Evolutionary conservation across 2,888 invertebrate genomes (phyloP).

Genomic region (Yponomeuta plumbellus): DNA sequence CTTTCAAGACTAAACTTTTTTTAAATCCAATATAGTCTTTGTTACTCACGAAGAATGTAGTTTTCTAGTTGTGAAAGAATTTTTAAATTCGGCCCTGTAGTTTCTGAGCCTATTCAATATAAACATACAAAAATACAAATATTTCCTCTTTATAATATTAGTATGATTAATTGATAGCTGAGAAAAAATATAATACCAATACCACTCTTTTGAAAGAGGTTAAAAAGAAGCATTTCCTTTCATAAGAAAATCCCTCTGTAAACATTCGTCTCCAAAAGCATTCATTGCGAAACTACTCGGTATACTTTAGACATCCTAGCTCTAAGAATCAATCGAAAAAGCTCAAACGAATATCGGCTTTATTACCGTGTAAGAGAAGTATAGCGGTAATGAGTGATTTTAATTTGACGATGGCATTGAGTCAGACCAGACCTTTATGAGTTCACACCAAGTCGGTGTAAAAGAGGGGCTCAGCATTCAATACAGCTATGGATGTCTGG

Average conservation of each 20-base stretch:
- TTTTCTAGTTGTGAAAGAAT: no score
- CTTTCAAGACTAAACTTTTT: no score
- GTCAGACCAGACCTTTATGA: not conserved
- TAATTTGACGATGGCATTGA: not conserved
- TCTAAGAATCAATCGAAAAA: not conserved
- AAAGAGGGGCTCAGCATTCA: conserved; percentile 24
- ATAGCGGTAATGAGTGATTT: not conserved
- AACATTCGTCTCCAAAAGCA: not conserved
- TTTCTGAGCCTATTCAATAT: no score
- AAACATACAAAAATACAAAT: no score
- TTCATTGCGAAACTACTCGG: not conserved
- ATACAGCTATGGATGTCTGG: conserved; percentile 29
- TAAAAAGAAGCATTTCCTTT: not conserved
- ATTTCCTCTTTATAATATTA: no score
- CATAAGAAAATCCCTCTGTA: not conserved
- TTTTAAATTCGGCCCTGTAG: no score
- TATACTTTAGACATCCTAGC: not conserved
- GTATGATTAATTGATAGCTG: no score
- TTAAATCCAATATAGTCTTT: no score
- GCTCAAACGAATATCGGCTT: not conserved
- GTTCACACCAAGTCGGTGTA: not conserved
- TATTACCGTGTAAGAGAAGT: not conserved
- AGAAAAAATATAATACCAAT: no score
- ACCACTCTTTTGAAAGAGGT: not conserved
- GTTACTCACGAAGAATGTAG: no score